Evolutionary conservation across 2,113 vertebrate species (phyloP), one percentile per base, ranked within the genome.

Genomic region (Macrotis lagotis): DNA sequence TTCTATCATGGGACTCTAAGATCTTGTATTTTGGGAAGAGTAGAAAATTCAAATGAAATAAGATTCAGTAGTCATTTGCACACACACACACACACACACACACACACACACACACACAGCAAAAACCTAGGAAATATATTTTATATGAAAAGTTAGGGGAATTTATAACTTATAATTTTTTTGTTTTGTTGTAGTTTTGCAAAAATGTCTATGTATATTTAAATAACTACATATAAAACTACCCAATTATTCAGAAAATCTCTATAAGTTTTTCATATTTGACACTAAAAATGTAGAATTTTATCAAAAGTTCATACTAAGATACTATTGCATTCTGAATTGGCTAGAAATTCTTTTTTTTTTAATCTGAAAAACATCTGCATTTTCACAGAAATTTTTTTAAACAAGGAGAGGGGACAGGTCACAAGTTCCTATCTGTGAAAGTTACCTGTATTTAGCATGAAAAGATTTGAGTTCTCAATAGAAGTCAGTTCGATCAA

Each of bases 351-450:
- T 53, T 90, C 90, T 52, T 48, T 90, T 89, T 37, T 88, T 96
- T 96, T 95, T 95, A 89, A 66, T 53, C 49, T 91, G 31, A 94
- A 91, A 89, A 96, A 25, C 95, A 91, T 74, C 94, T n/a, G 25
- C 14, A 53, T 94, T 96, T 96, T 96, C 52, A 44, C 52, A 59
- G 92, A 94, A 91, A 53, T 95, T 92, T 95, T 95, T 96, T 96
- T 96, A 51, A 66, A 93, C 66, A 51, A 51, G 19, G n/a, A 95
- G 92, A 94, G 93, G 25, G 90, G 47, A 89, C n/a, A 37, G 93
- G 92, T 48, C 52, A 47, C 91, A 96, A 91, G 93, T 96, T 94
- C 94, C n/a, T 10, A 94, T 88, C 1, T 96, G 92, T 95, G 93
- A 90, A 98, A 97, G 95, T 95, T 92, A 92, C 83, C 51, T 91